phyloP scores from a whole-genome alignment of 2,797 vertebrate species.

The Pipistrellus pygmaeus region DNA sequence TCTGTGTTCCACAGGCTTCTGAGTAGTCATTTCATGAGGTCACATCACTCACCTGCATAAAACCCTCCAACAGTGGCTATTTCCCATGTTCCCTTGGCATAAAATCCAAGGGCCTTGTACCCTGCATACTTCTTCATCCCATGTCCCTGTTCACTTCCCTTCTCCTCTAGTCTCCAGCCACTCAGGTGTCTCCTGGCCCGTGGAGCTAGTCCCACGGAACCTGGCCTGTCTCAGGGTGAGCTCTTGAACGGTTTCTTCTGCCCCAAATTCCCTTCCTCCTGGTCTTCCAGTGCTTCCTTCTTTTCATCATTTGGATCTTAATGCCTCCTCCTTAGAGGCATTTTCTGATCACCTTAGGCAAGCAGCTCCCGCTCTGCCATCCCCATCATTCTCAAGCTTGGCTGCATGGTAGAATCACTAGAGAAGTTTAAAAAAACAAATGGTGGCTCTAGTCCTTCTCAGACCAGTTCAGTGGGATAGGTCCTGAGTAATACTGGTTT shows the following conservation, averaged over 20 bases:
- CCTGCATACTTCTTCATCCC: background rate
- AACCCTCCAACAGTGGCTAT: background rate
- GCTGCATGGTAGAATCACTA: background rate
- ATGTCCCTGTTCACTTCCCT: accelerated
- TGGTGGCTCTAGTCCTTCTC: background rate
- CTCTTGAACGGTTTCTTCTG: background rate
- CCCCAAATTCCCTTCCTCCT: background rate
- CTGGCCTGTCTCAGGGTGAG: background rate
- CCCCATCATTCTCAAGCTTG: background rate
- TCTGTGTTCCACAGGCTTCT: accelerated
- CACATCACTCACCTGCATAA: background rate
- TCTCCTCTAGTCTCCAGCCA: background rate
- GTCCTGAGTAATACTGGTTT: background rate
- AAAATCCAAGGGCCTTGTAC: too few relatives aligned
- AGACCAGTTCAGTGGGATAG: background rate
- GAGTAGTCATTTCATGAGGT: background rate
- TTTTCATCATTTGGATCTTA: background rate
- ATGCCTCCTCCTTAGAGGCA: background rate
- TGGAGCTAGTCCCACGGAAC: background rate
- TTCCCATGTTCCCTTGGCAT: background rate
- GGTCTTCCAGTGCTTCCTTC: background rate
- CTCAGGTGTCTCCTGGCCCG: background rate
- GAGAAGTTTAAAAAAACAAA: background rate
- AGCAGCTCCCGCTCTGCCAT: too few relatives aligned
- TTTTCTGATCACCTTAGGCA: background rate